Evolutionary conservation across 1,140 invertebrate species (phyloP).

Genomic region (Frieseomelitta varia): DNA sequence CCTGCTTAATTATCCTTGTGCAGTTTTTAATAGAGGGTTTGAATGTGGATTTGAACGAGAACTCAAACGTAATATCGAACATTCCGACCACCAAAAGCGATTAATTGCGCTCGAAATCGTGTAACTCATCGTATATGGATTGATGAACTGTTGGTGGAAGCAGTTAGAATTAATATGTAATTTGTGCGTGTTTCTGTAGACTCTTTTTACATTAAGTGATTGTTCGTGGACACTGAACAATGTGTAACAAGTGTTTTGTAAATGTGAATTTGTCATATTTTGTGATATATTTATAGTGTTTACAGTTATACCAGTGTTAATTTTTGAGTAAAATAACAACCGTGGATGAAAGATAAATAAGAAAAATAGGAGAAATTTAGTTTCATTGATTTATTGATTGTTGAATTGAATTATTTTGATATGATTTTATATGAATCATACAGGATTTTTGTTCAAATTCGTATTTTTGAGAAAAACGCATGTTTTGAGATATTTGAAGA

Average conservation of each 20-base stretch:
- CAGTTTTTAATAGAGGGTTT: background rate
- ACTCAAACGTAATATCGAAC: background rate
- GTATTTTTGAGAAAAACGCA: no score
- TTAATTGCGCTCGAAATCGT: background rate
- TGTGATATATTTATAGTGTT: background rate
- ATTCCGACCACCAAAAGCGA: background rate
- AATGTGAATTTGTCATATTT: background rate
- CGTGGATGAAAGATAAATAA: no score
- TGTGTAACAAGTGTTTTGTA: background rate
- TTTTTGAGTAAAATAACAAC: background rate
- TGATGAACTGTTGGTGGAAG: background rate
- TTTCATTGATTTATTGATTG: background rate
- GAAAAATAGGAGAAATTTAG: background rate
- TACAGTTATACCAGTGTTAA: background rate
- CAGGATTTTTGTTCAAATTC: no score
- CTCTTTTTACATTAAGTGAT: no score
- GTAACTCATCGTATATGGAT: rapidly evolving
- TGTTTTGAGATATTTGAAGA: no score
- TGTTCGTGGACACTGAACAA: rapidly evolving
- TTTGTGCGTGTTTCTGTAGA: background rate
- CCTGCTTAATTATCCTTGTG: background rate
- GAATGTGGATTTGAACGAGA: background rate
- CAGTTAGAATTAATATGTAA: background rate
- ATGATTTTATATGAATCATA: background rate
- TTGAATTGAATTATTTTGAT: background rate